Evolutionary conservation across 2,113 vertebrate genomes (phyloP).

Genomic region (Girardinichthys multiradiatus): DNA sequence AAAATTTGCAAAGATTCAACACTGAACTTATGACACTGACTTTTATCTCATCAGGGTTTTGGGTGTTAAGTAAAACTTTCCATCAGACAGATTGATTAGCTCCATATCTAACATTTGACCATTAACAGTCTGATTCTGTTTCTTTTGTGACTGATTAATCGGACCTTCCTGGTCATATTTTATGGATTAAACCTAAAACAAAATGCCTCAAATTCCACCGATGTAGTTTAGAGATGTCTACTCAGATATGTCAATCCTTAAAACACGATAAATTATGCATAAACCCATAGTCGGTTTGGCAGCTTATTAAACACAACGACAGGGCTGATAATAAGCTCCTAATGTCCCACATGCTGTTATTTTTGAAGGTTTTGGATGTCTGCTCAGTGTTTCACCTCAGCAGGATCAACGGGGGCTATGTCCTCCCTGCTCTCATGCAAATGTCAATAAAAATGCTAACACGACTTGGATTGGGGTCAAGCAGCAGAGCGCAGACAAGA

Average conservation of each 20-base stretch:
- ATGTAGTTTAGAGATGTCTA: neutral
- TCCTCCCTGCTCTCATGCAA: slow-evolving; percentile 51
- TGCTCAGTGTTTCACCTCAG: slow-evolving; percentile 18
- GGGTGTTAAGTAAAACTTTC: neutral
- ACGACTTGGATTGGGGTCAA: slow-evolving; percentile 48
- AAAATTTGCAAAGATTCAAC: neutral
- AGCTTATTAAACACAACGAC: neutral
- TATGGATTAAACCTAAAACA: neutral
- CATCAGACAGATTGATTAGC: neutral
- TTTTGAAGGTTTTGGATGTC: slow-evolving; percentile 8
- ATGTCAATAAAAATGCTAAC: slow-evolving; percentile 68
- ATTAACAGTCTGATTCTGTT: neutral
- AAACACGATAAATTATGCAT: neutral
- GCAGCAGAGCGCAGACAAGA: slow-evolving; percentile 32
- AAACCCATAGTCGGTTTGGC: neutral
- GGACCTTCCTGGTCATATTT: neutral
- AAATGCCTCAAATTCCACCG: neutral
- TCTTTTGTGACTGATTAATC: neutral
- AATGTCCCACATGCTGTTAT: slow-evolving; percentile 8
- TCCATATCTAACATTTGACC: neutral
- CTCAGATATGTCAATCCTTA: neutral
- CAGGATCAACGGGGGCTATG: slow-evolving; percentile 14
- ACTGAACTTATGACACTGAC: neutral
- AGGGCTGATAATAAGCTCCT: neutral
- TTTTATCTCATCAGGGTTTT: neutral